Conservation (phyloP, 1,140 invertebrate species). For the Zaprionus tsacasi region DNA sequence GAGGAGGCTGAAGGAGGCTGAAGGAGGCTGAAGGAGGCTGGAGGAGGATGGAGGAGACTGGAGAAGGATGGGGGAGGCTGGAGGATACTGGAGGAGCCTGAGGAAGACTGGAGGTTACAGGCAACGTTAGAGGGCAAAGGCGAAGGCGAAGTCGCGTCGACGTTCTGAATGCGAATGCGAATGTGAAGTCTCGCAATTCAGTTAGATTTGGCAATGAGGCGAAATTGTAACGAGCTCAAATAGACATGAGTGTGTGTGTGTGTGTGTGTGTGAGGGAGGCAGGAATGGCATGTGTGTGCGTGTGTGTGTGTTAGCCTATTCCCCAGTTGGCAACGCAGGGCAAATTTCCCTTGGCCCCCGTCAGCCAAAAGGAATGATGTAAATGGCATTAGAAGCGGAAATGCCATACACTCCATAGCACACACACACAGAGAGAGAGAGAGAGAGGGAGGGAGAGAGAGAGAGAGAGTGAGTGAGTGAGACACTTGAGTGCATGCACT, state of each 20-base stretch:
- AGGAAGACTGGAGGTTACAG: background rate
- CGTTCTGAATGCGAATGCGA: background rate
- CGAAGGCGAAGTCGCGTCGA: background rate
- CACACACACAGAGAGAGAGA: constrained; percentile 3
- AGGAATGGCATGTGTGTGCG: constrained; percentile 9
- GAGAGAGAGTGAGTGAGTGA: background rate
- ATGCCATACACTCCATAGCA: constrained; percentile 40
- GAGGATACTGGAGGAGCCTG: no score
- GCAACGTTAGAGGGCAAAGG: background rate
- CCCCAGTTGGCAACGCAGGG: constrained; percentile 58
- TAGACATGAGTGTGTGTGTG: constrained; percentile 13
- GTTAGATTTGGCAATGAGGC: constrained; percentile 62
- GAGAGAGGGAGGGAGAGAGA: no score
- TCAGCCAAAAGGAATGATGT: constrained; percentile 48
- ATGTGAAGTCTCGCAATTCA: constrained; percentile 19
- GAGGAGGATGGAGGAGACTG: no score
- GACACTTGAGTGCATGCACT: constrained; percentile 34
- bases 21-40: no score
- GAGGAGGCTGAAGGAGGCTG: no score
- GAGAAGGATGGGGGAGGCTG: no score
- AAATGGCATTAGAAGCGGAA: constrained; percentile 63
- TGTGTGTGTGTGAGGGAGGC: constrained; percentile 7
- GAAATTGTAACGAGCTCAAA: constrained; percentile 72
- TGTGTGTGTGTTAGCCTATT: constrained; percentile 22
- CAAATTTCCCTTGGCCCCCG: constrained; percentile 72